phyloP scores from a whole-genome alignment of 2,888 invertebrate species.

The Altica lythri region DNA sequence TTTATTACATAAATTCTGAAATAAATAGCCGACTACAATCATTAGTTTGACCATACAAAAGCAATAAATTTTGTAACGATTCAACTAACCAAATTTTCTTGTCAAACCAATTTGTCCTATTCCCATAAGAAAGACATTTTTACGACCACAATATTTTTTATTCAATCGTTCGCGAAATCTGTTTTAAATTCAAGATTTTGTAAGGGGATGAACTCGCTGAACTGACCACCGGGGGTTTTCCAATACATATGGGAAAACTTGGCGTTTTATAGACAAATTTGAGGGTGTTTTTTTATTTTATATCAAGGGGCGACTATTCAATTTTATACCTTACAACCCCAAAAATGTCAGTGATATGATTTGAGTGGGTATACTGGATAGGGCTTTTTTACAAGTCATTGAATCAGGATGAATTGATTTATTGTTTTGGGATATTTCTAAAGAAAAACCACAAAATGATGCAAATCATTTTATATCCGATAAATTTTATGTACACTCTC shows the following conservation, averaged over 20 bases:
- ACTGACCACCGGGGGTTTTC: conserved; percentile 37
- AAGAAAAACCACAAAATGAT: no score
- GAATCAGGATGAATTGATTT: conserved; percentile 28
- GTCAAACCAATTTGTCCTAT: conserved; percentile 16
- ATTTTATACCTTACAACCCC: conserved; percentile 30
- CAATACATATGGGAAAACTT: conserved; percentile 38
- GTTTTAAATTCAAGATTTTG: conserved; percentile 40
- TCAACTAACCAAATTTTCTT: conserved; percentile 8
- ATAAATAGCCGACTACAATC: no score
- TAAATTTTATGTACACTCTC: no score
- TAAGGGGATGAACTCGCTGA: conserved; percentile 32
- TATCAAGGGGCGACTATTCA: conserved; percentile 34
- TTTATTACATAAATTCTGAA: no score
- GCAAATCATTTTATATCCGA: no score
- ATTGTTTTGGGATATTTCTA: no score
- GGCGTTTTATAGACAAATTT: conserved; percentile 39
- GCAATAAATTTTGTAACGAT: conserved; percentile 24
- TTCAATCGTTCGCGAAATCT: conserved; percentile 38
- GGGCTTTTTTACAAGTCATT: conserved; percentile 32
- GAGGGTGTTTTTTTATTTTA: conserved; percentile 36
- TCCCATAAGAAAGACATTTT: conserved; percentile 16
- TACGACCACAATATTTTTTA: conserved; percentile 34
- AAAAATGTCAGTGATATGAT: conserved; percentile 35
- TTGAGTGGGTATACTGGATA: conserved; percentile 25
- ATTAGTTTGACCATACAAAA: no score